Base-by-base conservation (phyloP, 37 sponge, comb jelly and placozoan genomes). In the Mnemiopsis leidyi region DNA sequence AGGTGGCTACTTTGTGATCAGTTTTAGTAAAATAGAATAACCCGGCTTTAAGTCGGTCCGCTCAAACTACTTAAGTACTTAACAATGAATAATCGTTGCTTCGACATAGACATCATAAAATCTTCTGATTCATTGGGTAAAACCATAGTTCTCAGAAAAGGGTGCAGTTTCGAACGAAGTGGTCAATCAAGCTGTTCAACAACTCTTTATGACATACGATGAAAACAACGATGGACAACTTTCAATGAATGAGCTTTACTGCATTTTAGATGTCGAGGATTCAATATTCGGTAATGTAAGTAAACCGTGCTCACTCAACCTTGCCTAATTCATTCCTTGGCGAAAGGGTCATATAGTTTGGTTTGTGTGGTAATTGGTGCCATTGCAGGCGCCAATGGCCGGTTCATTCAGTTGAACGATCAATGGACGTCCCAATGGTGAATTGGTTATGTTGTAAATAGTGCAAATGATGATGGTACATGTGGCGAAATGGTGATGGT, bases 221-320 rank as follows among this genome's bases (percentile, higher is more conserved):
- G 24, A 40, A 23, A 85, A 85, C 36, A 85, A 85, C 61, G 90
- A 85, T 85, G 90, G 90, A 3, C 90, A 85, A 40, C 61, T 85
- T 16, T 85, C 90, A 18, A 85, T 85, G 90, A 85, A 85, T 26
- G 90, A 85, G 61, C 90, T 85, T 23, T 85, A 85, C 90, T 39
- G 61, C 1, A 85, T 85, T 23, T 40, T 85, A 29, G 90, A 85
- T 23, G 90, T 85, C 48, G 90, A 85, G 48, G 90, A 85, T 85
- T 85, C 90, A 1, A 85, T 85, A 33, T 85, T 85, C 48, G 35
- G 35, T 39, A 37, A 36, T 40, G 90, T 85, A 25, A 36, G 90
- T 85, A n/a, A n/a, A n/a, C n/a, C n/a, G n/a, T n/a, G n/a, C n/a
- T n/a, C n/a, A n/a, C n/a, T n/a, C n/a, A n/a, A n/a, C n/a, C n/a